These are phyloP conservation scores for Ctenosaura bakeri DNA, from an alignment of 2,797 vertebrate genomes.

Conservation along the genomic window DNA sequence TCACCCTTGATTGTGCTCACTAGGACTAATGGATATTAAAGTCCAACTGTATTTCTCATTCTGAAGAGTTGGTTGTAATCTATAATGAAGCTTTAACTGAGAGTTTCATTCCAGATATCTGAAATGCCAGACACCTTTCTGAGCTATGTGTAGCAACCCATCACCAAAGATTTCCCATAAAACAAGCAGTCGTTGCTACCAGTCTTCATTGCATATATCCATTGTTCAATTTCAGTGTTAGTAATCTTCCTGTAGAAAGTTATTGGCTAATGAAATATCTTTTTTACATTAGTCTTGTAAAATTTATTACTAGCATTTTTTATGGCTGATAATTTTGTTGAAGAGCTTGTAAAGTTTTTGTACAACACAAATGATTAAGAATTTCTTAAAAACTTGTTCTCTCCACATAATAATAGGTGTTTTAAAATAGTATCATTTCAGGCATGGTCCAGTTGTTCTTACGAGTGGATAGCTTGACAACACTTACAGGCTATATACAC, in stretches of 20 bases:
- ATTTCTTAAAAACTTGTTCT: not conserved
- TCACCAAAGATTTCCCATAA: not conserved
- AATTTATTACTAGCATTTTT: not conserved
- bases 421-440: constrained; percentile 22
- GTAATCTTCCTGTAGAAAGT: not conserved
- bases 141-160: not conserved
- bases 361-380: not conserved
- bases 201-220: not conserved
- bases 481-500: not conserved
- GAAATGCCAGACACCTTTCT: not conserved
- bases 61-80: not conserved
- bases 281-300: not conserved
- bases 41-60: not conserved
- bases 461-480: not conserved
- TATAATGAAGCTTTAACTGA: not conserved
- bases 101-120: not conserved
- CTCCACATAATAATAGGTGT: not conserved
- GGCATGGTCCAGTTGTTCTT: not conserved
- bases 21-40: no score
- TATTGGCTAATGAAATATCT: not conserved
- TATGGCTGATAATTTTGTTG: not conserved
- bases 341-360: not conserved
- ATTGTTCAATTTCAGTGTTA: not conserved
- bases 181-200: not conserved
- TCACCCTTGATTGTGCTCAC: no score